Evolutionary conservation across 2,797 vertebrate genomes (phyloP).

Genomic region (Gymnothorax javanicus): DNA sequence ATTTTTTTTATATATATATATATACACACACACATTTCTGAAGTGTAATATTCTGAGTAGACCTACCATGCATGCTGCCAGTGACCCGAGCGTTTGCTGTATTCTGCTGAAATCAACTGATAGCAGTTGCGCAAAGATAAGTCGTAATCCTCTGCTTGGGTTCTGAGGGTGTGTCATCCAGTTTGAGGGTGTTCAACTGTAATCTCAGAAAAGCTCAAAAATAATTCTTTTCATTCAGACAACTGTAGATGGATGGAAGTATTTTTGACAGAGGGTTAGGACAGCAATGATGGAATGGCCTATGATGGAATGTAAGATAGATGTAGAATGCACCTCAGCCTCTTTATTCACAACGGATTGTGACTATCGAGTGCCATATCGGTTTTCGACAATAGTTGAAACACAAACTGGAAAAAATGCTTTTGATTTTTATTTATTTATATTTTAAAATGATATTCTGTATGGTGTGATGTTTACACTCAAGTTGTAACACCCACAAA

Average conservation of each 20-base stretch:
- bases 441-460: background rate
- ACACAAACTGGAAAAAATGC: background rate
- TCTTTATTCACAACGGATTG: no score
- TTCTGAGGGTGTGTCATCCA: background rate
- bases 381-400: background rate
- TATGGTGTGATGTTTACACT: no score
- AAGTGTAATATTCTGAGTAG: slow-evolving; percentile 1
- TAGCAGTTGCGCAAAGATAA: background rate
- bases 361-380: no score
- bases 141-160: slow-evolving; percentile 5
- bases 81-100: background rate
- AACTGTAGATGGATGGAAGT: background rate
- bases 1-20: background rate
- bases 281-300: background rate
- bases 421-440: background rate
- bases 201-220: background rate
- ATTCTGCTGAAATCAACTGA: background rate
- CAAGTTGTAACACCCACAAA: no score
- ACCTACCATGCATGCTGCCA: background rate
- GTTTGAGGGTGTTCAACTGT: background rate
- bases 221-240: background rate
- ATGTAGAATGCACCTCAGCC: no score
- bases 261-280: background rate
- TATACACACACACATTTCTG: no score
- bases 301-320: background rate